Evolutionary conservation across 1,140 invertebrate genomes (phyloP), one percentile per base, ranked within the genome.

Genomic region (Tetramorium simillimum): DNA sequence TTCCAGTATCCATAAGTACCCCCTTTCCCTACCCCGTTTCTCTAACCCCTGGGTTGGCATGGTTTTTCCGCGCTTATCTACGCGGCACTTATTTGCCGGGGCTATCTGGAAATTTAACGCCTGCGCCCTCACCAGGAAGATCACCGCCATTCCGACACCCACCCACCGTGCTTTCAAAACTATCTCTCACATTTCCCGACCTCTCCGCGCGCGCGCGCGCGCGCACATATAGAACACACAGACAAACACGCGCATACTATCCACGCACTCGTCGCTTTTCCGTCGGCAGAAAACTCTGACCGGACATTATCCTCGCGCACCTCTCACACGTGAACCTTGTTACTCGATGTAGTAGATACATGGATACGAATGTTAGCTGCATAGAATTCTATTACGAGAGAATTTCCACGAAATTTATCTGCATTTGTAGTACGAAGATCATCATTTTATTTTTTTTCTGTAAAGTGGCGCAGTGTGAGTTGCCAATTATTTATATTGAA

Each of bases 61-160:
- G 65, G 70, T 63, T 87, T 77, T 76, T 62, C 60, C 49, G 43
- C 73, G 81, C 81, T 89, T 88, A 89, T 86, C 88, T 86, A 76
- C 67, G 56, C 24, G 73, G 37, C 84, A 72, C 82, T 88, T 89
- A 86, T 89, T 86, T 81, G 87, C 60, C 60, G 75, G 12, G 33
- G 75, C 78, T 89, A 77, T 86, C 73, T 88, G 53, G 60, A 80
- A 89, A 88, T 85, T 88, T 88, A 81, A 77, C 82, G 63, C 63
- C 43, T 73, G 67, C 60, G 28, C 58, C 53, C 43, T 85, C n/a
- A 49, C 67, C 37, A 46, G 53, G n/a, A 62, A 88, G 80, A 89
- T 89, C 80, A 77, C 80, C 65, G 70, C 73, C 63, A 62, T 75
- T 88, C 53, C 60, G 12, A 70, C 77, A n/a, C 33, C 46, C 62